Evolutionary conservation across 2,888 invertebrate species (phyloP).

Genomic region (Augiades crinisus): DNA sequence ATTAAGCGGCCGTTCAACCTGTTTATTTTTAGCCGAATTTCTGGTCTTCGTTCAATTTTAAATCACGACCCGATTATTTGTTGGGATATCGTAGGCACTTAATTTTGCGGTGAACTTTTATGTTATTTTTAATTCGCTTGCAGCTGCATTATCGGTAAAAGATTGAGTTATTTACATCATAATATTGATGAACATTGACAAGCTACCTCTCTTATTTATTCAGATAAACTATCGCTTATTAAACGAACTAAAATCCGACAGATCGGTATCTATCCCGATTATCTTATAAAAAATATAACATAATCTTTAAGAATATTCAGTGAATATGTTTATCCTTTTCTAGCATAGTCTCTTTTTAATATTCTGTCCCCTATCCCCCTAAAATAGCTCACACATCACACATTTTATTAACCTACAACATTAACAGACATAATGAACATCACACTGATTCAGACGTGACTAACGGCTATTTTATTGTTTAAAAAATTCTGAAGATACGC

Average conservation of each 20-base stretch:
- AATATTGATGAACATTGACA: too few species aligned
- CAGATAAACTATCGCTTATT: too few species aligned
- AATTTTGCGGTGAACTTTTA: background rate
- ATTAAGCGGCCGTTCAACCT: conserved; percentile 55
- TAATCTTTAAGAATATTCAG: too few species aligned
- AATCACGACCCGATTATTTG: conserved; percentile 27
- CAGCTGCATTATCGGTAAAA: background rate
- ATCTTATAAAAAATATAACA: too few species aligned
- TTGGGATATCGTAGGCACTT: conserved; percentile 7
- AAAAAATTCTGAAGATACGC: background rate
- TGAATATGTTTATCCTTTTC: too few species aligned
- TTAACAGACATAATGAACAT: background rate
- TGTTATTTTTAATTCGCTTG: too few species aligned
- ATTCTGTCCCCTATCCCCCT: too few species aligned
- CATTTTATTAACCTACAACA: background rate
- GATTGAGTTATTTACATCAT: background rate
- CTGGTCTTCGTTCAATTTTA: conserved; percentile 26
- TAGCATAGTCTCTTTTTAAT: background rate
- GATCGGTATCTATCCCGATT: too few species aligned
- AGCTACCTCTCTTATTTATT: too few species aligned
- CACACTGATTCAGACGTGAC: background rate
- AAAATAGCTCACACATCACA: background rate
- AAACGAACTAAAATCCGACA: too few species aligned
- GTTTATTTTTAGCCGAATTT: conserved; percentile 35
- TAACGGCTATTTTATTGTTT: conserved; percentile 8